Evolutionary conservation across 2,888 invertebrate genomes (phyloP), one percentile per base, ranked within the genome.

Genomic region (Gerris lacustris): DNA sequence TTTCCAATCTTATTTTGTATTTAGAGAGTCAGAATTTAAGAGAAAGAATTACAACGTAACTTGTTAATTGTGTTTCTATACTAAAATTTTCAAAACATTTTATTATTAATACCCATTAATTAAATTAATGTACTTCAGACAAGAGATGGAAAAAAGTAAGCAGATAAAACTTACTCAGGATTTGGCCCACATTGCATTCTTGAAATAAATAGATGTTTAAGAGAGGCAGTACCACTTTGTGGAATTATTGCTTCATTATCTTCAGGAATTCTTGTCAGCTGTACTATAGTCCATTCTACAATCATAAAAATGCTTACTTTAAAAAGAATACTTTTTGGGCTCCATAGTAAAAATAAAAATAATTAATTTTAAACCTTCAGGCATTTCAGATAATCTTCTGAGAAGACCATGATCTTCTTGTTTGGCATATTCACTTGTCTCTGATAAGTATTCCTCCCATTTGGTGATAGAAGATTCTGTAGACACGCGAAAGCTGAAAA

Each of bases 251-350:
- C 45, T 70, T 74, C 73, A 44, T 70, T 18, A 2, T 74, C 71
- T 44, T 72, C 70, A 67, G 67, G 72, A 43, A 72, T 70, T 70
- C 72, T 72, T 17, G 86, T 85, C 72, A 87, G 73, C 76, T 87
- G 87, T 69, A 87, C 77, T 69, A 87, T 75, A 0, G 86, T 86
- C 87, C 87, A 87, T 80, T 87, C 86, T 86, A 80, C 45, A 62
- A 45, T 62, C 43, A 55, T 11, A 55, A 15, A 55, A 55, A 31
- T n/a, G 67, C 31, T 55, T 11, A 55, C 9, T 55, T 11, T 11
- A 55, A 55, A 11, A 55, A 55, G 15, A 55, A 55, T 15, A 55
- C 31, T 31, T 31, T 55, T 9, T 9, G 55, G 55, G 55, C 45
- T 45, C 11, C 45, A 44, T 44, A 7, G 9, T 67, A 67, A 44